Percentiles rank a stretch among this genome's conserved stretches.
These are phyloP conservation scores for Noctua comes DNA, from an alignment of 2,888 invertebrate species.

Conservation along the genomic window DNA sequence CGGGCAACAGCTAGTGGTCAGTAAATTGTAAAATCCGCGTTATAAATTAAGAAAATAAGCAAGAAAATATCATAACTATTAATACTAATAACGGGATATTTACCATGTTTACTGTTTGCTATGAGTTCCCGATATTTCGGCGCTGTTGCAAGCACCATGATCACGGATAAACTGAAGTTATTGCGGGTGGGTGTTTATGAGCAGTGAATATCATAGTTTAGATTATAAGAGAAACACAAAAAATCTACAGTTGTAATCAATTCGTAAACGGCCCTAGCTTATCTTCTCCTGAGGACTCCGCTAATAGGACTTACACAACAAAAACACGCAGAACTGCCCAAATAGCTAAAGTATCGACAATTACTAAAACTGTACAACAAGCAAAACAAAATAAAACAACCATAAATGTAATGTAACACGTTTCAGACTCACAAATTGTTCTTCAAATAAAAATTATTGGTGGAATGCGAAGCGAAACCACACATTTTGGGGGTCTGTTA, in stretches of 20 bases:
- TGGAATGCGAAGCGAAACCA: conserved; percentile 52
- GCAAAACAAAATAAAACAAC: conserved; percentile 56
- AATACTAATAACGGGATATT: too few species aligned
- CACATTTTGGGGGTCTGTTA: conserved; percentile 49
- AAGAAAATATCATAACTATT: too few species aligned
- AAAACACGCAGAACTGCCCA: not conserved
- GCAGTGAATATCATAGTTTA: too few species aligned
- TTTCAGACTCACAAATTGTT: conserved; percentile 68
- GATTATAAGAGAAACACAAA: not conserved
- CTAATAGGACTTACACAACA: not conserved
- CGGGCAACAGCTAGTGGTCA: too few species aligned
- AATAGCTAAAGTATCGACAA: conserved; percentile 50
- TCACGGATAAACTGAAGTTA: too few species aligned
- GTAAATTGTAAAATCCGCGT: not conserved
- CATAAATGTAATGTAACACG: conserved; percentile 61
- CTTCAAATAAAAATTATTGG: conserved; percentile 67
- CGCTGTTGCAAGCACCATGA: too few species aligned
- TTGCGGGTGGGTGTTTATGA: too few species aligned
- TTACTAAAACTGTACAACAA: conserved; percentile 48
- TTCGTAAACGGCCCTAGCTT: not conserved
- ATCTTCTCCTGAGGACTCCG: not conserved
- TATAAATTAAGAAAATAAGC: not conserved
- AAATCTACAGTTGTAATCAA: not conserved
- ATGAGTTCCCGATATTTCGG: too few species aligned
- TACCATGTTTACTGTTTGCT: too few species aligned